Base-by-base conservation (phyloP, 1,140 invertebrate species). In the Druon quercuslanigerum region DNA sequence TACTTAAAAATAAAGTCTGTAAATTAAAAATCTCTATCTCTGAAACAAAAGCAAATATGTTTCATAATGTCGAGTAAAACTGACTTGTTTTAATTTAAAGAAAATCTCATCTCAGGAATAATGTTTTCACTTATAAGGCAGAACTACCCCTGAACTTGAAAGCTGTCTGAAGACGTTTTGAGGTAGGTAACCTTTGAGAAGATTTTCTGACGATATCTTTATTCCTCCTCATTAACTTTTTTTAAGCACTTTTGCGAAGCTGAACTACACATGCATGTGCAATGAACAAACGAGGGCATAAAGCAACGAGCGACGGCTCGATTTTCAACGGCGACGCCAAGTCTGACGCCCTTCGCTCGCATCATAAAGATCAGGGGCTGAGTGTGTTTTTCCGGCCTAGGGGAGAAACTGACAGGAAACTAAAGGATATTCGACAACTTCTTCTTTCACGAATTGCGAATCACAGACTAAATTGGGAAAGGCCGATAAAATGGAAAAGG, bases 281-380 rank as follows among this genome's bases (percentile, higher is more conserved):
- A 66, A 66, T 66, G 60, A 66, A 66, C 60, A 66, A 66, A 66
- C 60, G 25, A 66, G 60, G 60, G 40, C 60, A 66, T 66, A 46
- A 66, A 66, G 60, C 57, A 16, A 66, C 57, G 57, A 66, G 60
- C 60, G 60, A 66, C 60, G 60, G 60, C 60, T 66, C 60, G 33
- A 66, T 66, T 66, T 66, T 66, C 25, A 66, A 66, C 60, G 60
- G 60, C 25, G 60, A 66, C 60, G 40, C 14, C 40, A 66, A 66
- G 60, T 66, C 60, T 66, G 60, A 40, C 33, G 33, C 60, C 60
- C 60, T 66, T 40, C 60, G 16, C 14, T 66, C 25, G 60, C 13
- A 66, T 66, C 60, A 66, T 66, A 66, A 66, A 66, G 60, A 66
- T 66, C 40, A 7, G 33, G 20, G 20, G 40, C 60, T 66, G 40